phyloP scores from a whole-genome alignment of 1,140 invertebrate genomes.

The Micrasema minimum region DNA sequence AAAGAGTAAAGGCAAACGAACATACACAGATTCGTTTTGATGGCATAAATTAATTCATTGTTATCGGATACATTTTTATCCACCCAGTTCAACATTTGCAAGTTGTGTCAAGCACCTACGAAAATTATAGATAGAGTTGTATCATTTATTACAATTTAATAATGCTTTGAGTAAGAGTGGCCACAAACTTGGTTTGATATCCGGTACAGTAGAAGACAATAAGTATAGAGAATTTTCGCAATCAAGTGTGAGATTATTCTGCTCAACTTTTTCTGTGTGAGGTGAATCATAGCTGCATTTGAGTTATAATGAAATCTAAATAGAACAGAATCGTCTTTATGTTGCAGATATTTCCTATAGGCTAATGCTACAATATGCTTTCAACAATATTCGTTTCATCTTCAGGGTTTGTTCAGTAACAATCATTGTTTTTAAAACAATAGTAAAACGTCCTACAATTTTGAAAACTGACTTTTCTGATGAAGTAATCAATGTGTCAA shows the following conservation, averaged over 20 bases:
- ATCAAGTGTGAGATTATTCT: constrained; percentile 70
- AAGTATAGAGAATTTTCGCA: constrained; percentile 84
- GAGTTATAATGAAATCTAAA: constrained; percentile 84
- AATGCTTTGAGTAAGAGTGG: constrained; percentile 81
- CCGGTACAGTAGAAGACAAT: constrained; percentile 85
- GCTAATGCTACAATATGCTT: constrained; percentile 84
- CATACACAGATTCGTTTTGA: constrained; percentile 67
- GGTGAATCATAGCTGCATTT: constrained; percentile 73
- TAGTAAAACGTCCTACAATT: constrained; percentile 67
- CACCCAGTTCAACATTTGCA: constrained; percentile 27
- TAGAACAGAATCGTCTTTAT: constrained; percentile 75
- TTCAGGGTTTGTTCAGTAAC: constrained; percentile 69
- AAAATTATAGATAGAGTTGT: constrained; percentile 72
- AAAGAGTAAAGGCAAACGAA: constrained; percentile 74
- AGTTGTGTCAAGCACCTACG: constrained; percentile 76
- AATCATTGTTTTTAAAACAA: constrained; percentile 70
- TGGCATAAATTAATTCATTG: constrained; percentile 14
- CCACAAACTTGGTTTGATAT: constrained; percentile 80
- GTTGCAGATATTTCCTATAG: constrained; percentile 78
- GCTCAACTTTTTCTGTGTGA: constrained; percentile 64
- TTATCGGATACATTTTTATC: constrained; percentile 45
- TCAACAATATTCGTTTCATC: constrained; percentile 82
- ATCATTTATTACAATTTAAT: constrained; percentile 75
- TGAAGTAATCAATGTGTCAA: constrained; percentile 86
- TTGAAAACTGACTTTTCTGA: constrained; percentile 69